Conservation (phyloP, 2,113 vertebrate species). For the Mellivora capensis region DNA sequence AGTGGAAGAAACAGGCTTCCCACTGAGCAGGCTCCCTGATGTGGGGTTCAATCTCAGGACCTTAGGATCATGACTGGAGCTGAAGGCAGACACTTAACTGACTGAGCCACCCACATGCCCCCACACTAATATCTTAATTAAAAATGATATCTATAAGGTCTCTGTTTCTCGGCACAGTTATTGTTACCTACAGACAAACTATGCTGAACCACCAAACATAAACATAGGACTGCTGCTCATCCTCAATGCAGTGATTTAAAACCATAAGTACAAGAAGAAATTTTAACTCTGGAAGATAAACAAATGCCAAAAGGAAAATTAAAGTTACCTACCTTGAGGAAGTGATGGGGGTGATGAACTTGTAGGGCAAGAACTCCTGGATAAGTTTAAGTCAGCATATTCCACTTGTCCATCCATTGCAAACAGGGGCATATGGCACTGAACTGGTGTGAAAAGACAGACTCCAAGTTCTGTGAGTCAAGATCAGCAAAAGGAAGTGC, state of each 20-base stretch:
- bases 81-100: not conserved
- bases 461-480: not conserved
- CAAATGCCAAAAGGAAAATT: not conserved
- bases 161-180: not conserved
- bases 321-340: slow-evolving; percentile 42
- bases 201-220: not conserved
- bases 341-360: not conserved
- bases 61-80: not conserved
- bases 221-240: not conserved
- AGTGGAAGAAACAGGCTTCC: not conserved
- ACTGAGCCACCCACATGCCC: not conserved
- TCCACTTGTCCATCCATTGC: not conserved
- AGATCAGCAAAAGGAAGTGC: slow-evolving; percentile 21
- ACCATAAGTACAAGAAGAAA: not conserved
- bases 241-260: not conserved
- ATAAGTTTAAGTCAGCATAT: slow-evolving; percentile 41
- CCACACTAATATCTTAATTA: not conserved
- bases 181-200: not conserved
- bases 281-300: not conserved
- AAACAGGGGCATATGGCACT: not conserved
- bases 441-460: not conserved
- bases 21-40: not conserved
- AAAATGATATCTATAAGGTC: not conserved
- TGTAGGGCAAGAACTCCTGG: not conserved
- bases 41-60: too few species aligned